Evolutionary conservation across 1,140 invertebrate species (phyloP), one percentile per base, ranked within the genome.

Genomic region (Heliconius himera): DNA sequence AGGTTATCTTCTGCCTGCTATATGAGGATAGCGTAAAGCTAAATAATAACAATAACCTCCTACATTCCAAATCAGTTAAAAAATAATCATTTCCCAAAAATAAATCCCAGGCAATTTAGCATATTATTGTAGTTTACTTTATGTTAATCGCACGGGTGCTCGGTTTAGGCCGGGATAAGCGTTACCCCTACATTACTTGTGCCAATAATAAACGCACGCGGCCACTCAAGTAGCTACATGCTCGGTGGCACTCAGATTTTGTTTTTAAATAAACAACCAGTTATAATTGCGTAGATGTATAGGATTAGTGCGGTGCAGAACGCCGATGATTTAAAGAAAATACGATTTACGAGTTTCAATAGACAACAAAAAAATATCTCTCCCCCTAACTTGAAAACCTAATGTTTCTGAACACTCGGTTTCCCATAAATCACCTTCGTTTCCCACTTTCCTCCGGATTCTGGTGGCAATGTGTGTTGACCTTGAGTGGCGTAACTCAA

Each of bases 161-260:
- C 29, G 2, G 51, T 22, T 60, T 8, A 60, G 54, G 54, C 54
- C 54, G n/a, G 54, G 54, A 60, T 60, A 9, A 60, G 54, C 54
- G 51, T 46, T 20, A 22, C 54, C 54, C 54, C 54, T 3, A 20
- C 18, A 60, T 60, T 60, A 22, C 54, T 60, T 60, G n/a, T 60
- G 54, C n/a, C n/a, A 60, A 60, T 60, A 60, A 60, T 60, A 60
- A 60, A 51, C 18, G 49, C 54, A 60, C 54, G 54, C 54, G 54
- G 54, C 54, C 54, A 60, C 54, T 60, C 49, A 51, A 60, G 54
- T 60, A 51, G 6, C 16, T 20, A 51, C 18, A 20, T 20, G 16
- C 49, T 51, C 49, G 18, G 49, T 20, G 18, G 54, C 54, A 60
- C 54, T 60, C 20, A 22, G 54, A 60, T 60, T 60, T 60, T 60